A percentile compares a stretch with the other conserved stretches of the same genome.
phyloP scores from a whole-genome alignment of 1,140 invertebrate species.

The Zaprionus taronus region DNA sequence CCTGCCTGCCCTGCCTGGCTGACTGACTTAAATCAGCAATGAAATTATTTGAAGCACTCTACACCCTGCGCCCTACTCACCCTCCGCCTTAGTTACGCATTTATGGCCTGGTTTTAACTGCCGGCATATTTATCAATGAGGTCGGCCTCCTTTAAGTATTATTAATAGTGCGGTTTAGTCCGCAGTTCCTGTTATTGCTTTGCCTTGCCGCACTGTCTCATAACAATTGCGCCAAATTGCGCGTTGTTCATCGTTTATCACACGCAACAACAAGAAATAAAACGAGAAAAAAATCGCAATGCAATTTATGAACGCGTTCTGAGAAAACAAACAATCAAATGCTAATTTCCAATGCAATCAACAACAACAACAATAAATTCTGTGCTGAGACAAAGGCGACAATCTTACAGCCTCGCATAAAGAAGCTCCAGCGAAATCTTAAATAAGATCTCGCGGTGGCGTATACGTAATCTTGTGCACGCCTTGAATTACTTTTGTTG shows the following conservation, averaged over 20 bases:
- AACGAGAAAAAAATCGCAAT: conserved; percentile 50
- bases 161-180: conserved; percentile 70
- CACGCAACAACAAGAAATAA: conserved; percentile 33
- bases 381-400: conserved; percentile 45
- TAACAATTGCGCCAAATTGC: conserved; percentile 55
- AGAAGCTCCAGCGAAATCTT: conserved; percentile 57
- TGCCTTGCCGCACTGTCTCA: conserved; percentile 12
- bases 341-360: conserved; percentile 70
- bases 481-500: conserved; percentile 52
- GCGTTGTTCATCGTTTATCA: conserved; percentile 68
- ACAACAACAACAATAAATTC: conserved; percentile 51
- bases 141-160: conserved; percentile 58
- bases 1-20: conserved; percentile 23
- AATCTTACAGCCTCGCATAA: conserved; percentile 44
- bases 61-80: conserved; percentile 44
- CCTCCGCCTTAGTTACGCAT: conserved; percentile 53
- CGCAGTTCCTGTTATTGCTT: conserved; percentile 14
- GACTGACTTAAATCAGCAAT: background rate
- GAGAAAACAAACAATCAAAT: conserved; percentile 63
- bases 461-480: conserved; percentile 67
- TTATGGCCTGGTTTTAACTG: conserved; percentile 59
- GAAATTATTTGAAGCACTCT: conserved; percentile 30
- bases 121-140: conserved; percentile 67
- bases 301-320: conserved; percentile 60
- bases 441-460: conserved; percentile 70